These are phyloP conservation scores for Pseudorasbora parva DNA, from an alignment of 2,113 vertebrate species.

Conservation along the genomic window DNA sequence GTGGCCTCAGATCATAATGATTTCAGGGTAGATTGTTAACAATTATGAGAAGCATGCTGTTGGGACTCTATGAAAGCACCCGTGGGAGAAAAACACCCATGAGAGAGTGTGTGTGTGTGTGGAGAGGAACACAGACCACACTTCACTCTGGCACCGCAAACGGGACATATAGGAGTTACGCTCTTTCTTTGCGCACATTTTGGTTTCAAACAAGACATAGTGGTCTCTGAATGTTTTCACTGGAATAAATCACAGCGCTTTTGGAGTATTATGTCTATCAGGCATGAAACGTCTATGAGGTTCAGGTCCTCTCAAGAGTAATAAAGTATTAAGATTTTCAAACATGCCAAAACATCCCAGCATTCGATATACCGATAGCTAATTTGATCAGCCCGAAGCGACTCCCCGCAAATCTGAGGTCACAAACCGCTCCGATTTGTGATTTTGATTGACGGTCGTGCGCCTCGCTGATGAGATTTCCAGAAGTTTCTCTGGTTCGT, in stretches of 20 bases:
- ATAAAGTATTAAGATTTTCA: conserved; percentile 52
- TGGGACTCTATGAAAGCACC: conserved; percentile 55
- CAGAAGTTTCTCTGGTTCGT: conserved; percentile 61
- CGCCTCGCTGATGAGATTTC: conserved; percentile 63
- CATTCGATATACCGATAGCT: conserved; percentile 54
- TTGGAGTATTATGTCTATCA: conserved; percentile 10
- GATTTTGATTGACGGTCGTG: conserved; percentile 61
- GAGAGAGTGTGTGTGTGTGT: conserved; percentile 18
- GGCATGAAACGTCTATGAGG: not conserved
- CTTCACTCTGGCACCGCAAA: conserved; percentile 7
- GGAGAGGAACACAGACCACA: not conserved
- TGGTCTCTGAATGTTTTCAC: conserved; percentile 2
- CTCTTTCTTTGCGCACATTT: not conserved
- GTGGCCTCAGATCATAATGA: conserved; percentile 61
- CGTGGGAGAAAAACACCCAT: conserved; percentile 30
- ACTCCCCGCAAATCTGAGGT: conserved; percentile 59
- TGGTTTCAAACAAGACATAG: conserved; percentile 8
- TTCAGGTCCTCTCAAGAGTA: conserved; percentile 33
- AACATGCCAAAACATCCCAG: conserved; percentile 55
- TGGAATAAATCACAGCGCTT: not conserved
- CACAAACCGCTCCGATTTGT: conserved; percentile 52
- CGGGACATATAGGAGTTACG: conserved; percentile 23
- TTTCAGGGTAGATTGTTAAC: conserved; percentile 68
- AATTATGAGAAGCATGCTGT: conserved; percentile 57
- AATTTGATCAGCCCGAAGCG: conserved; percentile 63